Conservation (phyloP, 2,797 vertebrate species). For the Pogoniulus pusillus region DNA sequence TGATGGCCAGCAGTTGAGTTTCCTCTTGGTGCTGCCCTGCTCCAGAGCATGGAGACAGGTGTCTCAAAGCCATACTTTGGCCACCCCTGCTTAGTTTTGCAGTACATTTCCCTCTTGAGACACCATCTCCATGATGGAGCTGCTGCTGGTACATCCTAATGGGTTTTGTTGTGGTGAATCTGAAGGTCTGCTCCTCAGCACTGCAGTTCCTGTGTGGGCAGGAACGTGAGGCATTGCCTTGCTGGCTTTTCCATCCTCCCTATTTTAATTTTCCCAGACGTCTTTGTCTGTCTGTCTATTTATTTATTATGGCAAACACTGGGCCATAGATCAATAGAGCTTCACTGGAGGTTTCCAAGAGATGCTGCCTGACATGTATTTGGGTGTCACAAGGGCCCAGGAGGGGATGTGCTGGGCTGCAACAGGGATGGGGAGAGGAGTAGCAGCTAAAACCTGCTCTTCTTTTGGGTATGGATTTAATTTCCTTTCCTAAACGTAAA, state of each 20-base stretch:
- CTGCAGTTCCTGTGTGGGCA: accelerated
- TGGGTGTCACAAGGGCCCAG: not conserved
- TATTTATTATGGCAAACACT: not conserved
- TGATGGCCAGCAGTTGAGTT: not conserved
- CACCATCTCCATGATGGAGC: not conserved
- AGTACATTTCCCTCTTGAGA: accelerated
- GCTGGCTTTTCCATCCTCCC: not conserved
- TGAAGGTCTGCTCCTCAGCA: not conserved
- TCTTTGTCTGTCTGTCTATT: not conserved
- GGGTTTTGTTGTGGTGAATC: not conserved
- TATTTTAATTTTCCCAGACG: not conserved
- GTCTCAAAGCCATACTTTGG: accelerated
- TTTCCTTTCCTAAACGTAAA: not conserved
- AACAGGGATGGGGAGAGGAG: not conserved
- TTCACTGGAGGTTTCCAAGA: not conserved
- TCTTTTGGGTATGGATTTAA: accelerated
- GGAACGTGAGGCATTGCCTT: accelerated
- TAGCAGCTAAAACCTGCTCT: not conserved
- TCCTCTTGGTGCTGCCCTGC: not conserved
- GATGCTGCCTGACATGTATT: not conserved
- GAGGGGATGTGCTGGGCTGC: not conserved
- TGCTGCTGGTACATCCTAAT: accelerated
- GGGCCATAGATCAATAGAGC: not conserved
- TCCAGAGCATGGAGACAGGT: not conserved
- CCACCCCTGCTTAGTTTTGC: not conserved